Conservation (phyloP, 1,140 invertebrate genomes). For the Euwallacea fornicatus region DNA sequence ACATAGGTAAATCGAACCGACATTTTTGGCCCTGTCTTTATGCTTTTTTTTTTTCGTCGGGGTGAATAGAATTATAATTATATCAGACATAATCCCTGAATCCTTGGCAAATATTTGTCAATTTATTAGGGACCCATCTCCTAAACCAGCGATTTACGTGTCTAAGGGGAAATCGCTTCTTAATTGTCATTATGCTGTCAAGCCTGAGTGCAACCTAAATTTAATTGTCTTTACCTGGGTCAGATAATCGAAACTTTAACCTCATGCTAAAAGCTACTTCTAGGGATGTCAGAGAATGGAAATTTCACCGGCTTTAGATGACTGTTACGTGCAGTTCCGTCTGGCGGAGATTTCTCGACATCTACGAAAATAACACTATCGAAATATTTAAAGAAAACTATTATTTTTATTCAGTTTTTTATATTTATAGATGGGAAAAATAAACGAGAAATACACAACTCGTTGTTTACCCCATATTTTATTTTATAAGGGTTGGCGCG, state of each 20-base stretch:
- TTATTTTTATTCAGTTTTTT: slow-evolving; percentile 6
- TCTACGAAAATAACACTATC: background rate
- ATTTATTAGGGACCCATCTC: slow-evolving; percentile 7
- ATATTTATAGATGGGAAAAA: slow-evolving; percentile 20
- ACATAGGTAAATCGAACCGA: background rate
- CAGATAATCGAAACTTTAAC: slow-evolving; percentile 20
- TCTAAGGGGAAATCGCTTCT: slow-evolving; percentile 20
- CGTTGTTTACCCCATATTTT: slow-evolving; percentile 36
- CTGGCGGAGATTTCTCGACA: background rate
- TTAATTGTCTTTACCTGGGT: slow-evolving; percentile 18
- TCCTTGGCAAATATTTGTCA: background rate
- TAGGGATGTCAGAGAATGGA: background rate
- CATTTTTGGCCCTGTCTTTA: background rate
- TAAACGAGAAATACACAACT: slow-evolving; percentile 25
- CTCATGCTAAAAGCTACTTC: background rate
- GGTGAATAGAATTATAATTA: too few relatives aligned
- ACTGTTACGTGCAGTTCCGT: background rate
- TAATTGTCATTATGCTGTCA: slow-evolving; percentile 24
- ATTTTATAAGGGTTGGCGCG: slow-evolving; percentile 33
- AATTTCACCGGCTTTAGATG: background rate
- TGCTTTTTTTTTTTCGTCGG: too few relatives aligned
- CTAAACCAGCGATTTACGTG: slow-evolving; percentile 16
- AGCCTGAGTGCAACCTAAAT: slow-evolving; percentile 20
- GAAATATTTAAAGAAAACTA: slow-evolving; percentile 4
- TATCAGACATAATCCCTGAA: too few relatives aligned